phyloP scores from a whole-genome alignment of 2,888 invertebrate species.

The Limnephilus lunatus region DNA sequence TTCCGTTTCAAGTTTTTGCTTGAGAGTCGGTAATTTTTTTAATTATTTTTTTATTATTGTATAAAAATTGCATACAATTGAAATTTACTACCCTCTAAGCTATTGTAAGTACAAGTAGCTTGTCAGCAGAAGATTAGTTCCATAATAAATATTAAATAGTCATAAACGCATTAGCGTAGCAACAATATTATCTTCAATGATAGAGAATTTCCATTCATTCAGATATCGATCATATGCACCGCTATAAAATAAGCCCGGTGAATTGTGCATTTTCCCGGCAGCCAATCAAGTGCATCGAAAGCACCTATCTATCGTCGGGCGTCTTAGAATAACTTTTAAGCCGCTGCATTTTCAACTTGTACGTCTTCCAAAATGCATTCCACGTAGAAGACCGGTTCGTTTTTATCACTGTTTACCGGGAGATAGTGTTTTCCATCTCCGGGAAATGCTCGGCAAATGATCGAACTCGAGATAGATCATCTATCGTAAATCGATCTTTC shows the following conservation, averaged over 20 bases:
- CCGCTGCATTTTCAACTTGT: neutral
- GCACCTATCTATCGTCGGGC: neutral
- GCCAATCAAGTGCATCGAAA: neutral
- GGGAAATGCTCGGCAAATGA: neutral
- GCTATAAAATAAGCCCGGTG: neutral
- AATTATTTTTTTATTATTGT: no score
- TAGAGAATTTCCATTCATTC: neutral
- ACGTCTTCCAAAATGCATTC: neutral
- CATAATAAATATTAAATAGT: no score
- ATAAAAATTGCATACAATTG: no score
- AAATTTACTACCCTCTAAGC: no score
- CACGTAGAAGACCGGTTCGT: neutral
- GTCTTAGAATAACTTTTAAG: neutral
- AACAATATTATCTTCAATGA: no score
- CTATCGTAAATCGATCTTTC: no score
- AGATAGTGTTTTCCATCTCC: neutral
- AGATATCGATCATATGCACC: neutral
- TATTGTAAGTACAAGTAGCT: no score
- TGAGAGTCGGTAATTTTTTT: no score
- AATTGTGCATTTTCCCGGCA: neutral
- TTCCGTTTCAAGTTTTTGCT: no score
- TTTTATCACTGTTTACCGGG: neutral
- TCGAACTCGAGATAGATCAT: neutral
- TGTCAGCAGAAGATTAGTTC: no score
- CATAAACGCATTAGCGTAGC: no score